Evolutionary conservation across 2,113 vertebrate genomes (phyloP).

Genomic region (Heliornis fulica): DNA sequence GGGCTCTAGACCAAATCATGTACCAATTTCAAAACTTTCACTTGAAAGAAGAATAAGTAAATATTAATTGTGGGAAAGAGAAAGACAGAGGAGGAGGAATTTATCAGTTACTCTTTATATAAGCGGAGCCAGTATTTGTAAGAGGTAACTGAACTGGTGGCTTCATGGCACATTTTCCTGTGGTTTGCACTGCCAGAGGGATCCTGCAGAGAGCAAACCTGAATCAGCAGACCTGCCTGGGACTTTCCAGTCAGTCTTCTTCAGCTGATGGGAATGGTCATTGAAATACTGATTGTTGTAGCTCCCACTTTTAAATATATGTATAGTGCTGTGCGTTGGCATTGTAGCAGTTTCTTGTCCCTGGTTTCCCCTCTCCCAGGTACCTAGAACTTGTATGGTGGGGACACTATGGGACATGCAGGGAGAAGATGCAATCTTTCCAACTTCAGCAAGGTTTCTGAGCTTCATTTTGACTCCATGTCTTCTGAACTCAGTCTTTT

Average conservation of each 20-base stretch:
- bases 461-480: background rate
- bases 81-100: background rate
- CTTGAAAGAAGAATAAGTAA: background rate
- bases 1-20: background rate
- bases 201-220: background rate
- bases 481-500: background rate
- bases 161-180: background rate
- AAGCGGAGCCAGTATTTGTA: background rate
- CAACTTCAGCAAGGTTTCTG: background rate
- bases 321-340: background rate
- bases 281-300: background rate
- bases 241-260: background rate
- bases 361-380: too few relatives aligned
- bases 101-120: background rate
- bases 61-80: background rate
- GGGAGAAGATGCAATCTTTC: background rate
- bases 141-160: background rate
- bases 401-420: background rate
- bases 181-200: background rate
- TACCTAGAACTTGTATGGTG: background rate
- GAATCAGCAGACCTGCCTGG: background rate
- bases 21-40: constrained; percentile 40
- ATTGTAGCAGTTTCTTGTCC: background rate
- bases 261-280: background rate
- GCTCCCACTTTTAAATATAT: background rate